Percentiles rank a stretch among this genome's conserved stretches.
phyloP scores from a whole-genome alignment of 2,113 vertebrate species.

The Drymodes brunneopygia region DNA sequence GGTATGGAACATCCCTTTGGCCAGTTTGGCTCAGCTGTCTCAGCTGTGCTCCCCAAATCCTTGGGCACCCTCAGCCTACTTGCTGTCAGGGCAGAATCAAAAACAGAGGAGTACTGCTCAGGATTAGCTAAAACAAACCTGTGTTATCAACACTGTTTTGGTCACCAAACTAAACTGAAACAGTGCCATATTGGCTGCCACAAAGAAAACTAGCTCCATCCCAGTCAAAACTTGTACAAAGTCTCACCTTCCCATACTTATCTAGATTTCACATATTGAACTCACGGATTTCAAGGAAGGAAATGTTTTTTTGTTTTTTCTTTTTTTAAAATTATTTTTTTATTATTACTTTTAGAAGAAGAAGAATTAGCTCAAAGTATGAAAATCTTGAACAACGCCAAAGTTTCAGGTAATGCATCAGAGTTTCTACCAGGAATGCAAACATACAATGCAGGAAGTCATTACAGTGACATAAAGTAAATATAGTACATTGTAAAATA shows the following conservation, averaged over 20 bases:
- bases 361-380: not conserved
- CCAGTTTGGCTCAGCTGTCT: not conserved
- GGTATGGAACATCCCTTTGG: not conserved
- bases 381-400: not conserved
- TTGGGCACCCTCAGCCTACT: not conserved
- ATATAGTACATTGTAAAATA: not conserved
- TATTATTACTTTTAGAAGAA: not conserved
- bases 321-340: not conserved
- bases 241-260: not conserved
- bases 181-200: fast-evolving
- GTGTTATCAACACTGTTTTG: not conserved
- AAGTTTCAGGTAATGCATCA: not conserved
- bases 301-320: not conserved
- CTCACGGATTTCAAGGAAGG: not conserved
- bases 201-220: not conserved
- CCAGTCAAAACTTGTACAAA: not conserved
- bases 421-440: not conserved
- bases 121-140: not conserved
- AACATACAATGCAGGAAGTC: not conserved
- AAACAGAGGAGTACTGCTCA: not conserved
- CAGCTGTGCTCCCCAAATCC: not conserved
- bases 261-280: not conserved
- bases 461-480: not conserved
- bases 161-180: not conserved
- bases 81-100: not conserved